These are phyloP conservation scores for Monoplex corrugatus DNA, from an alignment of 2,888 invertebrate genomes.

Conservation along the genomic window DNA sequence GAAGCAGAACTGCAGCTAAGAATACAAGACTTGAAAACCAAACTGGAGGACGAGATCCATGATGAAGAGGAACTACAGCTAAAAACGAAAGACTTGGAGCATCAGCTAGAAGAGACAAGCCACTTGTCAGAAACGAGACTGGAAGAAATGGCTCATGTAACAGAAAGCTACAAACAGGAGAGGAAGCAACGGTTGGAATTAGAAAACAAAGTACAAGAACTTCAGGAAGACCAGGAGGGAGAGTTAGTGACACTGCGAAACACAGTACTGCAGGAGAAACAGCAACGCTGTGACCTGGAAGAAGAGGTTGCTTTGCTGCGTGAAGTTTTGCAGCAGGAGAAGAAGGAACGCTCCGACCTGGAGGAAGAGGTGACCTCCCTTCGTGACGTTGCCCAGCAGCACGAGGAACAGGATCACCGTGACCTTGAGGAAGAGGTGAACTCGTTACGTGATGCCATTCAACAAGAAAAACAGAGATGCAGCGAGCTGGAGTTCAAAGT, in stretches of 20 bases:
- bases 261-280: not conserved
- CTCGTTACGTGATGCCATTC: conserved; percentile 44
- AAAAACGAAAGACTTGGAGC: not conserved
- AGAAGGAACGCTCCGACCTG: not conserved
- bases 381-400: not conserved
- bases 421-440: conserved; percentile 5
- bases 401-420: not conserved
- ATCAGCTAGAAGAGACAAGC: not conserved
- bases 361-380: not conserved
- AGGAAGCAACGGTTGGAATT: conserved; percentile 69
- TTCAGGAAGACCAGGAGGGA: conserved; percentile 51
- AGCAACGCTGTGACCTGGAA: not conserved
- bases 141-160: conserved; percentile 44
- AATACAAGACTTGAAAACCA: not conserved
- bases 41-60: not conserved
- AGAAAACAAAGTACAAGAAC: conserved; percentile 61
- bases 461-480: conserved; percentile 47
- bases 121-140: not conserved
- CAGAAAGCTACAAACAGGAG: conserved; percentile 65
- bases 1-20: not conserved
- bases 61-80: not conserved
- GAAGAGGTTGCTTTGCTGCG: not conserved
- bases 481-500: conserved; percentile 62
- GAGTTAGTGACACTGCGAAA: not conserved
- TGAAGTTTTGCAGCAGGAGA: not conserved